Evolutionary conservation across 2,113 vertebrate genomes (phyloP).

Genomic region (Centrocercus urophasianus): DNA sequence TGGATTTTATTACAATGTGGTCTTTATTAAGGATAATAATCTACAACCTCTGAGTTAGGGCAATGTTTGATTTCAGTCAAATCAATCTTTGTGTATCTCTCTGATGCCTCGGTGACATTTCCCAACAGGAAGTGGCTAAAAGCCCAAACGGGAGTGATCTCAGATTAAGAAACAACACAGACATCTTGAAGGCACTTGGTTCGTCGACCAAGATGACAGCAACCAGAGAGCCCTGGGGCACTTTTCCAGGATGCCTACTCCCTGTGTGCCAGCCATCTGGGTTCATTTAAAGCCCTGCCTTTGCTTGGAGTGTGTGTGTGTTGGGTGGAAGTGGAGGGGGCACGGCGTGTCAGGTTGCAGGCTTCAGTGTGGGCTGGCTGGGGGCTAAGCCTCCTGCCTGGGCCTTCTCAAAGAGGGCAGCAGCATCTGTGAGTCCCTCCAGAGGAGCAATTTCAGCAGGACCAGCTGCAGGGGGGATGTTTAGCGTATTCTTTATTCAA

Average conservation of each 20-base stretch:
- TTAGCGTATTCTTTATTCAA: slow-evolving; percentile 92
- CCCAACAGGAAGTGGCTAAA: slow-evolving; percentile 86
- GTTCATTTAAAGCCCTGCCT: slow-evolving; percentile 84
- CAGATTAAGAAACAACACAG: slow-evolving; percentile 87
- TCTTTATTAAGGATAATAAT: slow-evolving; percentile 74
- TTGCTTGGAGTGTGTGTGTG: background rate
- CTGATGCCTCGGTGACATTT: slow-evolving; percentile 84
- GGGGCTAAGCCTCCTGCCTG: slow-evolving; percentile 84
- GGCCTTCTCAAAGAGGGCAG: slow-evolving; percentile 87
- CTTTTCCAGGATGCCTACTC: slow-evolving; percentile 80
- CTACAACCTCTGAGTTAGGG: slow-evolving; percentile 61
- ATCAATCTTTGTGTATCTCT: slow-evolving; percentile 85
- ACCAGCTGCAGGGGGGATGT: slow-evolving; percentile 91
- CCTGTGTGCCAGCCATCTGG: slow-evolving; percentile 91
- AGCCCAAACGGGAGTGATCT: slow-evolving; percentile 84
- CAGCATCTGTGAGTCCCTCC: slow-evolving; percentile 82
- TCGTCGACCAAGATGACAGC: slow-evolving; percentile 77
- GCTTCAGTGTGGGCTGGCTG: slow-evolving; percentile 88
- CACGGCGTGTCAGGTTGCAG: slow-evolving; percentile 85
- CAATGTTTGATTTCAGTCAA: slow-evolving; percentile 84
- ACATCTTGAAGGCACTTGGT: slow-evolving; percentile 83
- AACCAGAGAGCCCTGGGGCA: slow-evolving; percentile 74
- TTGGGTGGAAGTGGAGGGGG: background rate
- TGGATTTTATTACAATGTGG: slow-evolving; percentile 66
- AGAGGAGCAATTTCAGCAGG: slow-evolving; percentile 86